Percentiles rank a stretch among this genome's conserved stretches.
Evolutionary conservation across 2,113 vertebrate species (phyloP).

Genomic region (Bucco capensis): DNA sequence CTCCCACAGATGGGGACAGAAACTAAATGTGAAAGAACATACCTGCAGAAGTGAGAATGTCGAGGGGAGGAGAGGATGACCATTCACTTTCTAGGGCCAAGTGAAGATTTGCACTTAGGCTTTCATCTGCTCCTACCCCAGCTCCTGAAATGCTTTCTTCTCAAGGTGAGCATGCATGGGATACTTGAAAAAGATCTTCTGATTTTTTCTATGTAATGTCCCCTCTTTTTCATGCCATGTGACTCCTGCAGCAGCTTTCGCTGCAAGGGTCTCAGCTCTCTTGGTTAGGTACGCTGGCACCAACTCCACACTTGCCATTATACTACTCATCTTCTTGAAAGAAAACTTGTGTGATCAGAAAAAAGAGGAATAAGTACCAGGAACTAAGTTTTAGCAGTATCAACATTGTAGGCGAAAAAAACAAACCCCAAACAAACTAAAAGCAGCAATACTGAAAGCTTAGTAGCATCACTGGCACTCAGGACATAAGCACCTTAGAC

Average conservation of each 20-base stretch:
- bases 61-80: rapidly evolving
- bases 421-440: not conserved
- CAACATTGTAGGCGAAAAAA: not conserved
- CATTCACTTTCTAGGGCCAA: not conserved
- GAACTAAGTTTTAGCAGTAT: not conserved
- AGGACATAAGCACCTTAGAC: not conserved
- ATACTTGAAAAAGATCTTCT: not conserved
- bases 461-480: rapidly evolving
- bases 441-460: not conserved
- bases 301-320: not conserved
- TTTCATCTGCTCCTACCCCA: not conserved
- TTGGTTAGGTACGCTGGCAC: not conserved
- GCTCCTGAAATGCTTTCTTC: not conserved
- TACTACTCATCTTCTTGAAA: not conserved
- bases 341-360: not conserved
- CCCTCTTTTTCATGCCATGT: rapidly evolving
- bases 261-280: not conserved
- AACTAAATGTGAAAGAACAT: not conserved
- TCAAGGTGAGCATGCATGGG: not conserved
- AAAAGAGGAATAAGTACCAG: not conserved
- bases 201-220: not conserved
- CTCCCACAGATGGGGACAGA: not conserved
- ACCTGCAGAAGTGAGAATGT: not conserved
- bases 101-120: not conserved
- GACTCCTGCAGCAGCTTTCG: not conserved